These are phyloP conservation scores for Sebastes nivosus DNA, from an alignment of 2,797 vertebrate species.

Conservation along the genomic window DNA sequence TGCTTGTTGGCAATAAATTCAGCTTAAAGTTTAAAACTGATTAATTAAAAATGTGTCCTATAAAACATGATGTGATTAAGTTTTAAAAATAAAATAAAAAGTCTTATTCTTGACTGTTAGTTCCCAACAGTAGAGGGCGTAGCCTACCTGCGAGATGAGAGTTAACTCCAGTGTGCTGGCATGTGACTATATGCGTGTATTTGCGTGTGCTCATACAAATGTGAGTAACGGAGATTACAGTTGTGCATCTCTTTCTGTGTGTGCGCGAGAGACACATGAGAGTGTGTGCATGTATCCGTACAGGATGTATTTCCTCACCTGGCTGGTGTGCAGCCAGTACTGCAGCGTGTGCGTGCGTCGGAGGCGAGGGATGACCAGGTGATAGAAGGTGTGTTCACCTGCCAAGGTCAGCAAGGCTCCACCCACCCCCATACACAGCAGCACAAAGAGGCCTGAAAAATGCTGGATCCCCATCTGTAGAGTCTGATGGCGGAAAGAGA, in stretches of 20 bases:
- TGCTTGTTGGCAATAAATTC: constrained; percentile 25
- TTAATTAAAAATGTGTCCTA: constrained; percentile 12
- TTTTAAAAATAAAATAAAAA: neutral
- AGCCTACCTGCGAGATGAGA: constrained; percentile 3
- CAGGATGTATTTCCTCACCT: constrained; percentile 77
- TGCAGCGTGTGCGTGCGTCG: constrained; percentile 85
- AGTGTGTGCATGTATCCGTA: neutral
- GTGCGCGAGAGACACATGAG: neutral
- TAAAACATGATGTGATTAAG: neutral
- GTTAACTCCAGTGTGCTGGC: neutral
- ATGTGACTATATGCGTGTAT: neutral
- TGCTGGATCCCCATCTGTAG: constrained; percentile 96
- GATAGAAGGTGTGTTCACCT: constrained; percentile 91
- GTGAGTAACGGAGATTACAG: neutral
- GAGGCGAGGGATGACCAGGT: constrained; percentile 88
- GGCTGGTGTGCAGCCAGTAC: constrained; percentile 96
- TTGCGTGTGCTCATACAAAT: neutral
- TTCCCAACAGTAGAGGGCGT: constrained; percentile 73
- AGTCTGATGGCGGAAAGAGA: constrained; percentile 78
- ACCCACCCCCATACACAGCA: constrained; percentile 91
- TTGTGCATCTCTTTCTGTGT: neutral
- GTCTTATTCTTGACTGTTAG: neutral
- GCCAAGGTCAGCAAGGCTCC: constrained; percentile 90
- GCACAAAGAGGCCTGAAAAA: constrained; percentile 93
- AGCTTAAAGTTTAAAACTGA: constrained; percentile 11